Percentiles rank a stretch among this genome's conserved stretches.
These are phyloP conservation scores for Gambelia wislizenii DNA, from an alignment of 2,797 vertebrate genomes.

Conservation along the genomic window DNA sequence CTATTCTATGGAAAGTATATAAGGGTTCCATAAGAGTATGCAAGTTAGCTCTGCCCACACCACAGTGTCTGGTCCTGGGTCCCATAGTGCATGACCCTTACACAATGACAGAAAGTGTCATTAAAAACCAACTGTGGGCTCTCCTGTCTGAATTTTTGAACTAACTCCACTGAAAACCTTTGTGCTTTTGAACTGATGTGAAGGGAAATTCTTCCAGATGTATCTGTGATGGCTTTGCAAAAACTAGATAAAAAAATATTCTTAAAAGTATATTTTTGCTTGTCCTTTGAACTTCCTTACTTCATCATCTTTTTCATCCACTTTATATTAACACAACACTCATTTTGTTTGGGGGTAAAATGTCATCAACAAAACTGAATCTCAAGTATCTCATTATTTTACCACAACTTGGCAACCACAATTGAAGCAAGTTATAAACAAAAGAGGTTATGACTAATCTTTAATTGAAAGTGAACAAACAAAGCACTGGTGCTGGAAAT, in stretches of 20 bases:
- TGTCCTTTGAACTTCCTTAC: constrained; percentile 28
- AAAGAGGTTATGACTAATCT: constrained; percentile 40
- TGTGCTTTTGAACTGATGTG: not conserved
- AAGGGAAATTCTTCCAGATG: not conserved
- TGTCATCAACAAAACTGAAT: constrained; percentile 24
- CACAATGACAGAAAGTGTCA: no score
- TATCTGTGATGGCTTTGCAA: not conserved
- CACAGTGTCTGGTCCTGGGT: not conserved
- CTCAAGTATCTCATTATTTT: constrained; percentile 45
- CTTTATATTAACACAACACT: constrained; percentile 3
- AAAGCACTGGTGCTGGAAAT: not conserved
- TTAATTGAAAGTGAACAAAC: not conserved
- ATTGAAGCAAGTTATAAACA: constrained; percentile 26
- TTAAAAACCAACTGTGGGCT: not conserved
- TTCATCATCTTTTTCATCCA: constrained; percentile 38
- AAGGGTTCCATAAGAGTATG: not conserved
- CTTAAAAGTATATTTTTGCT: rapidly evolving
- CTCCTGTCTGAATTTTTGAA: not conserved
- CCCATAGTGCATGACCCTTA: not conserved
- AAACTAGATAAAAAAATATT: constrained; percentile 28
- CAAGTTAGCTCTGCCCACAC: not conserved
- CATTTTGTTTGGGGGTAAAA: constrained; percentile 58
- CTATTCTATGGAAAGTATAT: no score
- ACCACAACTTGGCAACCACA: constrained; percentile 38
- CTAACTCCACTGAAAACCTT: not conserved